Conservation (phyloP, 2,113 vertebrate genomes). For the Dryoscopus gambensis region DNA sequence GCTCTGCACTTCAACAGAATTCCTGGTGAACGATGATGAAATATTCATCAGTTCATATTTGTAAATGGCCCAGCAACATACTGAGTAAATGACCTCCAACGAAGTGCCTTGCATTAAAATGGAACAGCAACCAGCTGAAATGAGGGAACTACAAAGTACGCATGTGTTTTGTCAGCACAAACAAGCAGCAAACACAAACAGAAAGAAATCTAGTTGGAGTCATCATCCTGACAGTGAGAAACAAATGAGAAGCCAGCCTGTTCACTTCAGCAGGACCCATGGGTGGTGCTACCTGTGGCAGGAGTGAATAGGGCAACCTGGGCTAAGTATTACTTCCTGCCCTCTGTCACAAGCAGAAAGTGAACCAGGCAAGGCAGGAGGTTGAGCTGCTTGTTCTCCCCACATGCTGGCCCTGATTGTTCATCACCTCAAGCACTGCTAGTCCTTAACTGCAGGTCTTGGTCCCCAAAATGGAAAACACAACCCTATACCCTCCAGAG, state of each 20-base stretch:
- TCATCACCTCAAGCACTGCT: neutral
- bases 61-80: slow-evolving; percentile 44
- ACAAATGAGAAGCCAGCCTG: slow-evolving; percentile 31
- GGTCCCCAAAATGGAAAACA: neutral
- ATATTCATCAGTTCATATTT: slow-evolving; percentile 68
- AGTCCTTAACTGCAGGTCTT: neutral
- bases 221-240: slow-evolving; percentile 8
- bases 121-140: slow-evolving; percentile 31
- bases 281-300: neutral
- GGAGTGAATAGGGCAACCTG: neutral
- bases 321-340: neutral
- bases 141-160: slow-evolving; percentile 29
- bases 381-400: neutral
- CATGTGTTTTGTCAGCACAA: slow-evolving; percentile 60
- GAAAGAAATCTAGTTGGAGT: slow-evolving; percentile 15
- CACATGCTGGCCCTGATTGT: no score
- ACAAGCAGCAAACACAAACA: slow-evolving; percentile 57
- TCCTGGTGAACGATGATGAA: slow-evolving; percentile 62
- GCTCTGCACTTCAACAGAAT: slow-evolving; percentile 26
- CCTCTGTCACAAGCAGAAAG: neutral
- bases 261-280: neutral
- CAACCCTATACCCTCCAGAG: neutral
- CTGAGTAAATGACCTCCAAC: slow-evolving; percentile 50
- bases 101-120: slow-evolving; percentile 20
- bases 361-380: neutral